phyloP scores from a whole-genome alignment of 2,888 invertebrate species.

The Hydroisotoma schaefferi region DNA sequence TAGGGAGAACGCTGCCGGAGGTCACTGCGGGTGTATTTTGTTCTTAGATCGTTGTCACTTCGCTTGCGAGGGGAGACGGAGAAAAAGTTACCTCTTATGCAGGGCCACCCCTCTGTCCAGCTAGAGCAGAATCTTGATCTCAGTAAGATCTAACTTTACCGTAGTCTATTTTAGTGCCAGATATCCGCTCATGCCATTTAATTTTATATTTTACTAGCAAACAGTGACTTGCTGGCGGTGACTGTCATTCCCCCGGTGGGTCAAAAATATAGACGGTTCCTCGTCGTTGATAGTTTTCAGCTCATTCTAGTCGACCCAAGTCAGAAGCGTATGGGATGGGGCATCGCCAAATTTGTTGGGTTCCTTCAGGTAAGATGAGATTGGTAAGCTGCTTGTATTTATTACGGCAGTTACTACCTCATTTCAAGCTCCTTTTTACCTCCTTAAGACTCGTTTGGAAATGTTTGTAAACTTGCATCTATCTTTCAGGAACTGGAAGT shows the following conservation, averaged over 20 bases:
- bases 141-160: constrained; percentile 62
- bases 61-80: constrained; percentile 77
- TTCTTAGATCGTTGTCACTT: constrained; percentile 75
- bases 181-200: neutral
- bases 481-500: constrained; percentile 86
- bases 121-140: constrained; percentile 92
- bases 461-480: too few species aligned
- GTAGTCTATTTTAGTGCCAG: neutral
- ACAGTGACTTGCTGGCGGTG: constrained; percentile 95
- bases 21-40: constrained; percentile 89
- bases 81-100: constrained; percentile 81
- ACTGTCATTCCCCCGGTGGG: constrained; percentile 77
- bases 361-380: constrained; percentile 62
- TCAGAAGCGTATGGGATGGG: constrained; percentile 90
- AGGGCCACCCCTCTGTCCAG: constrained; percentile 82
- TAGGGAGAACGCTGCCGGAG: constrained; percentile 81
- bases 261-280: constrained; percentile 81
- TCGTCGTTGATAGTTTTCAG: constrained; percentile 93
- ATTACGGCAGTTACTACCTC: too few species aligned
- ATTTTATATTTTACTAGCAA: constrained; percentile 62
- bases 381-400: neutral
- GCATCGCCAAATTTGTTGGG: constrained; percentile 93
- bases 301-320: constrained; percentile 97
- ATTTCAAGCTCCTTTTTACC: too few species aligned
- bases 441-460: too few species aligned